These are phyloP conservation scores for Henricia sp. DNA, from an alignment of 53 echinoderm and acorn worm genomes.

Conservation along the genomic window DNA sequence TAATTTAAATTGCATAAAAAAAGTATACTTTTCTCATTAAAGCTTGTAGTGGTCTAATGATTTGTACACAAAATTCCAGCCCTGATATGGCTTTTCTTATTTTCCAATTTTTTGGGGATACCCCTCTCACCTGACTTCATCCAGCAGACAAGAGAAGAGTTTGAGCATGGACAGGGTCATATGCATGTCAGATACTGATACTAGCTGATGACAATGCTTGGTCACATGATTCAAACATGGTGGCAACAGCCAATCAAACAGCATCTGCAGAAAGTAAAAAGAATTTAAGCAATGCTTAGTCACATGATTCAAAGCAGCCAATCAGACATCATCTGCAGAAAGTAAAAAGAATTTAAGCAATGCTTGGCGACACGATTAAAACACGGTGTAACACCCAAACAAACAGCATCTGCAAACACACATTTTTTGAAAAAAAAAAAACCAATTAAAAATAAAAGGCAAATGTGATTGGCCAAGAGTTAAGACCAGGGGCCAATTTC, in stretches of 20 bases:
- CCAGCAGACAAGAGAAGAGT: constrained; percentile 80
- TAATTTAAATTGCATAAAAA: not conserved
- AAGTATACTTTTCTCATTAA: not conserved
- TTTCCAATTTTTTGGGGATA: not conserved
- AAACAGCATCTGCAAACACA: constrained; percentile 82
- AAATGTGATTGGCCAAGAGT: no score
- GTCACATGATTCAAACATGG: constrained; percentile 87
- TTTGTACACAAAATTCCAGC: no score
- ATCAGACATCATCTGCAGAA: constrained; percentile 79
- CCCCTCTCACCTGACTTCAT: constrained; percentile 85
- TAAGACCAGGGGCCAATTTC: no score
- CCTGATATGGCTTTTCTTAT: not conserved
- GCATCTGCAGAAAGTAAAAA: constrained; percentile 55
- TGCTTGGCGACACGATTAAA: constrained; percentile 80
- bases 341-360: constrained; percentile 34
- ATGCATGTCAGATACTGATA: constrained; percentile 84
- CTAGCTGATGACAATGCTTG: constrained; percentile 83
- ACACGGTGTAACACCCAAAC: constrained; percentile 88
- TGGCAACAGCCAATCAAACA: constrained; percentile 89
- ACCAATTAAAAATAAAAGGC: no score
- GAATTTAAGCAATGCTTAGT: constrained; percentile 70
- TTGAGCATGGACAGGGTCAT: constrained; percentile 89
- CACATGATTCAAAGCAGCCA: constrained; percentile 87
- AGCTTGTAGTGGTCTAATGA: not conserved
- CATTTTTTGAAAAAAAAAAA: no score